Base-by-base conservation (phyloP, 2,113 vertebrate genomes). In the Prochilodus magdalenae region DNA sequence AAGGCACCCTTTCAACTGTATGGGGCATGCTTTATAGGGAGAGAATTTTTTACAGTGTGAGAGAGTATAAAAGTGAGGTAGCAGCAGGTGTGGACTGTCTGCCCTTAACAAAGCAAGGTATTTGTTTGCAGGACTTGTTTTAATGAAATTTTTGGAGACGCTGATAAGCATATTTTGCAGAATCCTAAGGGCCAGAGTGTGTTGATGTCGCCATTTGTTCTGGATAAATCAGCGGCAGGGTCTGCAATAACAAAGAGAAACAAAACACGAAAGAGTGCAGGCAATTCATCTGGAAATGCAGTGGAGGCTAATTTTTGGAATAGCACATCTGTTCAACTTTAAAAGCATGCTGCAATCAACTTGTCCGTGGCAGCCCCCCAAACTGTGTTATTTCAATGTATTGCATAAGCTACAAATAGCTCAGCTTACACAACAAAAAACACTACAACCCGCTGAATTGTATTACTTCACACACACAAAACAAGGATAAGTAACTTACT, bases 121-220 rank as follows among this genome's bases (percentile, higher is more conserved):
- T n/a, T n/a, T n/a, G n/a, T n/a, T n/a, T n/a, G n/a, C n/a, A n/a
- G n/a, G 57, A 60, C n/a, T n/a, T 26, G n/a, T 60, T 60, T n/a
- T 60, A 60, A 60, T 60, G n/a, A 60, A 60, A 60, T 60, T 26
- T n/a, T n/a, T 60, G n/a, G n/a, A 24, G 57, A 60, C 57, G 57
- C 57, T 60, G 57, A 60, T 60, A 60, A 60, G 57, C 57, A 60
- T 60, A 12, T n/a, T 60, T 60, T 60, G 57, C n/a, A 26, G 12
- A 60, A 24, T 60, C 57, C 57, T 60, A 18, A 26, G 57, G 57
- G 57, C 57, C 57, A 55, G 53, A 55, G n/a, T 60, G 22, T 60
- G 6, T 24, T 26, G 57, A 55, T 16, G 53, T 55, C 5, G 20
- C 53, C 53, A 55, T 55, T 55, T 55, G 53, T 55, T 55, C 53